phyloP scores from a whole-genome alignment of 2,113 vertebrate genomes.

The Candoia aspera region DNA sequence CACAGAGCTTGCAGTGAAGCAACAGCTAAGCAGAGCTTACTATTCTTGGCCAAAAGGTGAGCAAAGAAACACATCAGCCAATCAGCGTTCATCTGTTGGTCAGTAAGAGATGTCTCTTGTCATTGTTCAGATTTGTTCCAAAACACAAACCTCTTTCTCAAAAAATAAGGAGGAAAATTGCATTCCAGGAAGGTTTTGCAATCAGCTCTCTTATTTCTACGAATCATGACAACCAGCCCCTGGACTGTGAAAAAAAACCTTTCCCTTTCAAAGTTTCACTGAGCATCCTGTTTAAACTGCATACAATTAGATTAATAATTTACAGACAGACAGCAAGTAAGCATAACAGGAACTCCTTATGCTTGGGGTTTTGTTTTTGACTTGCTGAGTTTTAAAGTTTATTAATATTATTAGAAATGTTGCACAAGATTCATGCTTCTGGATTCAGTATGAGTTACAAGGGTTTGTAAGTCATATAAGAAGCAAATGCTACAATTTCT shows the following conservation, averaged over 20 bases:
- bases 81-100: background rate
- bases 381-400: background rate
- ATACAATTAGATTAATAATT: slow-evolving; percentile 43
- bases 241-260: background rate
- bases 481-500: no score
- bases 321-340: slow-evolving; percentile 21
- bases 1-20: background rate
- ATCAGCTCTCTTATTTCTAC: background rate
- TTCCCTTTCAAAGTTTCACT: slow-evolving; percentile 30
- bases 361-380: background rate
- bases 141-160: background rate
- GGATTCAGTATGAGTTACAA: background rate
- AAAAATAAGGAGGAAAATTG: background rate
- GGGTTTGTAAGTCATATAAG: background rate
- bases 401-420: background rate
- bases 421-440: background rate
- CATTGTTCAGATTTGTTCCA: background rate
- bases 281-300: slow-evolving; percentile 2
- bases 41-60: background rate
- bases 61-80: background rate
- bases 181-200: background rate
- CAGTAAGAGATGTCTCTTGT: background rate
- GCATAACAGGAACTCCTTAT: background rate
- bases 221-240: background rate
- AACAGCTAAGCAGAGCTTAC: background rate